Evolutionary conservation across 2,113 vertebrate species (phyloP).

Genomic region (Ovibos moschatus): DNA sequence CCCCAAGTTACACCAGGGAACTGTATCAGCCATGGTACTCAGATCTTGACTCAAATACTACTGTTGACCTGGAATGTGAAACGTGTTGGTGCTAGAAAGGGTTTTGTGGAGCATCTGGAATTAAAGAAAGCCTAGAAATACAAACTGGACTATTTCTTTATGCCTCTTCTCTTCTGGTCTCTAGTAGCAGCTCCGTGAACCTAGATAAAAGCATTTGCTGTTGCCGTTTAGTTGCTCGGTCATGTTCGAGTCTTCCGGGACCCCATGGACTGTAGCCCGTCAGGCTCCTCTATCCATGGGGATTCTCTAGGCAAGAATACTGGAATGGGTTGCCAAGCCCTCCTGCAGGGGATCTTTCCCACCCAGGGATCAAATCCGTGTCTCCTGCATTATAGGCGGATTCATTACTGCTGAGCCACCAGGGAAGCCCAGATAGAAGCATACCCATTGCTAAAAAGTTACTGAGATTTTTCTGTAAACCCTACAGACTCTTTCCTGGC

Average conservation of each 20-base stretch:
- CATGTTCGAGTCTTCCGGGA: not conserved
- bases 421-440: not conserved
- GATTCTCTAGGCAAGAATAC: not conserved
- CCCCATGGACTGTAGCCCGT: not conserved
- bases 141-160: not conserved
- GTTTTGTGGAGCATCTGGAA: not conserved
- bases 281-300: not conserved
- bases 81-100: not conserved
- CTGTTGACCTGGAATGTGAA: not conserved
- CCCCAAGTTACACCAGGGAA: not conserved
- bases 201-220: not conserved
- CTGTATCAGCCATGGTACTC: not conserved
- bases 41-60: not conserved
- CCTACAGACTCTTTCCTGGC: not conserved
- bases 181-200: not conserved
- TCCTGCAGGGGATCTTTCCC: not conserved
- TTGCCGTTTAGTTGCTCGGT: not conserved
- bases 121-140: constrained; percentile 11
- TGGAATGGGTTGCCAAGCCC: not conserved
- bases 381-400: not conserved
- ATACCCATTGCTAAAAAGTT: not conserved
- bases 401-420: not conserved
- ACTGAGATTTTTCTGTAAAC: not conserved
- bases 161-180: not conserved
- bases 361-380: not conserved